Evolutionary conservation across 2,797 vertebrate species (phyloP).

Genomic region (Coccyzus lansbergi): DNA sequence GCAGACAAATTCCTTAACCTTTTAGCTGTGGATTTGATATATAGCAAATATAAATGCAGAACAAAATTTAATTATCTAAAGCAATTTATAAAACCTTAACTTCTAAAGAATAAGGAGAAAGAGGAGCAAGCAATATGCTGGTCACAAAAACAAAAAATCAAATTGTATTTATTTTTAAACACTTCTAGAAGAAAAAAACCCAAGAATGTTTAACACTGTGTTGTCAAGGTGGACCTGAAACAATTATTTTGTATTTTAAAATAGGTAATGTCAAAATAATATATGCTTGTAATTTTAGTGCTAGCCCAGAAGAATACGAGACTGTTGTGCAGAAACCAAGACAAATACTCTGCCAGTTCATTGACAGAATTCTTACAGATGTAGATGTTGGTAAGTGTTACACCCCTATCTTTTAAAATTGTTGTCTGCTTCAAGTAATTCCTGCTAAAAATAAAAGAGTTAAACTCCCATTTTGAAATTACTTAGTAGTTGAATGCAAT

Average conservation of each 20-base stretch:
- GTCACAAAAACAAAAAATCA: background rate
- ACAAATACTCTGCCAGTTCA: conserved; percentile 97
- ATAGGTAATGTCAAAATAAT: background rate
- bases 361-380: conserved; percentile 95
- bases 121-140: background rate
- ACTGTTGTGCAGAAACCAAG: conserved; percentile 91
- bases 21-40: background rate
- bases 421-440: background rate
- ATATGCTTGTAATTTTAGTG: conserved; percentile 77
- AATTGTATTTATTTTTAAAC: background rate
- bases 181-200: background rate
- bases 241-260: background rate
- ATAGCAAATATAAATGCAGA: background rate
- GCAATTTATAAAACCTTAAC: background rate
- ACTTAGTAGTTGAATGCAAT: background rate
- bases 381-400: conserved; percentile 90
- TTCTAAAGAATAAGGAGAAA: background rate
- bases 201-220: background rate
- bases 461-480: background rate
- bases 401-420: background rate
- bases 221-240: background rate
- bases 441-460: background rate
- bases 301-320: conserved; percentile 88
- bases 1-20: background rate
- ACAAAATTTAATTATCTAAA: background rate